Base-by-base conservation (phyloP, 1,140 invertebrate genomes). In the Drosophila nasuta region DNA sequence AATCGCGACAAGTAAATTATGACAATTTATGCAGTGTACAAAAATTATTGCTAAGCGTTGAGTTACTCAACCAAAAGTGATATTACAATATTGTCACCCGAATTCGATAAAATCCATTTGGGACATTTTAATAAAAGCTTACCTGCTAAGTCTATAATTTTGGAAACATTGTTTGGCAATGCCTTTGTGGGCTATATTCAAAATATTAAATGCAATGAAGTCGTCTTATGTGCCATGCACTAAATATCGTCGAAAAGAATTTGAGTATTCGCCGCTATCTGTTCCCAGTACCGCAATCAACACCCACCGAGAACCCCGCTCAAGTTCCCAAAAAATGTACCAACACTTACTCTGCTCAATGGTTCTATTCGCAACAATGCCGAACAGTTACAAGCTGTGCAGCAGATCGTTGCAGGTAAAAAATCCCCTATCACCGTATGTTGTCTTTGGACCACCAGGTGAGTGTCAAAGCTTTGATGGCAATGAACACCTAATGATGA, bases 351-450 rank as follows among this genome's bases (percentile, higher is more conserved):
- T 3, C 15, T 92, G 3, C 13, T 91, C 3, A 89, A 92, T 28
- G 0, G 10, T 0, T 49, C 57, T 5, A 92, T 92, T n/a, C 7
- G 5, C 1, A 5, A 7, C 1, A 92, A 92, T 74, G 13, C 46
- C 0, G 87, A 92, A 43, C 91, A 92, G 33, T 56, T 92, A 45
- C 66, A 79, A 28, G 87, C 91, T 3, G 76, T 92, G 1, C 51
- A 60, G 46, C 74, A 80, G 20, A 87, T 92, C 57, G 63, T 83
- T 41, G 54, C 65, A 5, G 91, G 91, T 17, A 83, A 81, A 81
- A 7, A 92, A 75, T 48, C 48, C 46, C 0, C 41, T 63, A 10
- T 77, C 68, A 43, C 91, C 91, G 0, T 92, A 79, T 28, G 81
- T 92, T 10, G 59, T 92, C 30, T 10, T 38, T 38, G 35, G 35